Base-by-base conservation (phyloP, 2,113 vertebrate species). In the Amphilophus citrinellus region DNA sequence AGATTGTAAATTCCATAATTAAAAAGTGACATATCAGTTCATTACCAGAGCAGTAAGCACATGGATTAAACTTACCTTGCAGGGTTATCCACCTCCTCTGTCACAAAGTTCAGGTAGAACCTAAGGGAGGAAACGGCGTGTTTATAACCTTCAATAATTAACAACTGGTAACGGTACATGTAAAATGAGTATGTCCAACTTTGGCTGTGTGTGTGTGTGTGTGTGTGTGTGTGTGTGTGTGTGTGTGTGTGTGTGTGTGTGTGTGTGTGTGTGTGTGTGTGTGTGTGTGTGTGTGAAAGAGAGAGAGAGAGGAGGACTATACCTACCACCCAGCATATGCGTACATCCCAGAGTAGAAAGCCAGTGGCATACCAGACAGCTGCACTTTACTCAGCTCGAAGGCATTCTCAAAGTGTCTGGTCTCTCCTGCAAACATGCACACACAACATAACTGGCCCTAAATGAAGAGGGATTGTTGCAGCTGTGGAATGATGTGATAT, bases 71-170 rank as follows among this genome's bases (percentile, higher is more conserved):
- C 97, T 91, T 95, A 98, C 98, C 94, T 97, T 91, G 99, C 97
- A 61, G 98, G 97, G 77, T 97, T 97, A 35, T 98, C 97, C 7
- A 99, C 96, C 95, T 99, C 98, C 93, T 99, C 98, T 1, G 97
- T 98, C 50, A 99, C 97, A 95, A 99, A 99, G 94, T 99, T 99
- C 86, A 99, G 95, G 89, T 99, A 99, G 95, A 99, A 99, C 98
- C 98, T 99, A 89, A 2, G 66, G 50, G 79, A 71, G 44, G 7
- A 90, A 84, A 84, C 1, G 71, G 15, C 5, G n/a, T 4, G 13
- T 71, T 4, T 73, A 17, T 13, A 18, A 77, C 2, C 7, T 35
- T 6, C 11, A 35, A 0, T 35, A 2, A 14, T 80, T 39, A 56
- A 24, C 24, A 24, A 24, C 24, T 24, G 24, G 24, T 24, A 24